These are phyloP conservation scores for Trichechus manatus DNA, from an alignment of 2,113 vertebrate species.

Conservation along the genomic window DNA sequence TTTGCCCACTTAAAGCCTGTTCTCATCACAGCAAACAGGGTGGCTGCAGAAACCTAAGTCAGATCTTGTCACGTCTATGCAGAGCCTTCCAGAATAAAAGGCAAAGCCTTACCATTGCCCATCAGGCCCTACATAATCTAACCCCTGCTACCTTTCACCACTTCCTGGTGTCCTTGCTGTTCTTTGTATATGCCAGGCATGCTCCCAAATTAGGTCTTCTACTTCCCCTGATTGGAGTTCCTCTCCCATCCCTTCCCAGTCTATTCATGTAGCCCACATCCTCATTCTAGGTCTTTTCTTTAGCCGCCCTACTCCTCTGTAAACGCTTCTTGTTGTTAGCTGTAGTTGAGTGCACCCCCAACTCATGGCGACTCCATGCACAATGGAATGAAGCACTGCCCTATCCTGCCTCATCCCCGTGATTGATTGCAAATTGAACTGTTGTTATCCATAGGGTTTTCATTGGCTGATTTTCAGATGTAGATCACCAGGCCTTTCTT, in stretches of 20 bases:
- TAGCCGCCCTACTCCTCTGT: not conserved
- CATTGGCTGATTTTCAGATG: too few species aligned
- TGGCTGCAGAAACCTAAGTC: not conserved
- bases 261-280: not conserved
- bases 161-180: not conserved
- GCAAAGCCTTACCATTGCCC: not conserved
- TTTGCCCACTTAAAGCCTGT: not conserved
- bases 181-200: not conserved
- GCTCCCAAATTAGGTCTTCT: not conserved
- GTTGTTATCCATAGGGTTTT: too few species aligned
- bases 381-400: too few species aligned
- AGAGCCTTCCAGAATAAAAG: constrained; percentile 21
- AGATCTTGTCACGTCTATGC: not conserved
- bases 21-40: not conserved
- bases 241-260: not conserved
- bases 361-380: too few species aligned
- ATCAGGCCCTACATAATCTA: too few species aligned
- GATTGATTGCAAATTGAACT: too few species aligned
- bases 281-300: not conserved
- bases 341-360: too few species aligned
- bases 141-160: not conserved
- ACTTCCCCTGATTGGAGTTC: not conserved
- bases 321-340: too few species aligned
- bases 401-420: too few species aligned
- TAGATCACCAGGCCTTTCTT: too few species aligned